phyloP scores from a whole-genome alignment of 1,140 invertebrate species.

The Cryptotermes secundus region DNA sequence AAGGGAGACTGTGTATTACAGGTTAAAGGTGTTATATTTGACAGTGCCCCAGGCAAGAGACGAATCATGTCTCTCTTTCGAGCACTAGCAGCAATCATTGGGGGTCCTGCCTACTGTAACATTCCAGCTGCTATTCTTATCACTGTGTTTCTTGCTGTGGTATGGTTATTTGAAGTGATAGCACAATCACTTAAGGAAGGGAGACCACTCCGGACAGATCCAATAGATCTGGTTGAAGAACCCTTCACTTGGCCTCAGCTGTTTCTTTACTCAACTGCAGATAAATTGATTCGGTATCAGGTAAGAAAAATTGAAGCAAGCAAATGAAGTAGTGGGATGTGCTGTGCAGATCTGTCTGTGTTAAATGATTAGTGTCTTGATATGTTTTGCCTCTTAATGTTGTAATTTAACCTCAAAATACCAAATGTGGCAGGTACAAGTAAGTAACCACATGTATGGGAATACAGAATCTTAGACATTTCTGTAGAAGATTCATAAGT shows the following conservation, averaged over 20 bases:
- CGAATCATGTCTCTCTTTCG: constrained; percentile 56
- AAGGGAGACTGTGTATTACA: constrained; percentile 42
- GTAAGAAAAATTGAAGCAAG: constrained; percentile 43
- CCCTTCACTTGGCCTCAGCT: constrained; percentile 63
- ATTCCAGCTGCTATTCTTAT: constrained; percentile 55
- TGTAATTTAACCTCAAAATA: too few species aligned
- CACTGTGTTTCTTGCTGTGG: constrained; percentile 57
- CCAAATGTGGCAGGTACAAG: too few species aligned
- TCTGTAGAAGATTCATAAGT: too few species aligned
- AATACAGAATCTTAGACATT: too few species aligned
- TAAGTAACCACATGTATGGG: too few species aligned
- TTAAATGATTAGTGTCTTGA: too few species aligned
- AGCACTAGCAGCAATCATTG: constrained; percentile 62
- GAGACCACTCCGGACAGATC: constrained; percentile 42
- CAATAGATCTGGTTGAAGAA: constrained; percentile 49
- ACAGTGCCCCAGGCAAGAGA: constrained; percentile 69
- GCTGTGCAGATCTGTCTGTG: too few species aligned
- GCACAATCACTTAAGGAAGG: constrained; percentile 41
- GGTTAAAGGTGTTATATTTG: constrained; percentile 72
- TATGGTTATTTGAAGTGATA: constrained; percentile 60
- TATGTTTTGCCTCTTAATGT: too few species aligned
- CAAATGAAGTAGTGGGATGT: too few species aligned
- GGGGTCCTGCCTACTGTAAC: constrained; percentile 54
- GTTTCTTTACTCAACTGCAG: constrained; percentile 72
- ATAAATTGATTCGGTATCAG: constrained; percentile 59